Evolutionary conservation across 2,888 invertebrate species (phyloP).

Genomic region (Tachina fera): DNA sequence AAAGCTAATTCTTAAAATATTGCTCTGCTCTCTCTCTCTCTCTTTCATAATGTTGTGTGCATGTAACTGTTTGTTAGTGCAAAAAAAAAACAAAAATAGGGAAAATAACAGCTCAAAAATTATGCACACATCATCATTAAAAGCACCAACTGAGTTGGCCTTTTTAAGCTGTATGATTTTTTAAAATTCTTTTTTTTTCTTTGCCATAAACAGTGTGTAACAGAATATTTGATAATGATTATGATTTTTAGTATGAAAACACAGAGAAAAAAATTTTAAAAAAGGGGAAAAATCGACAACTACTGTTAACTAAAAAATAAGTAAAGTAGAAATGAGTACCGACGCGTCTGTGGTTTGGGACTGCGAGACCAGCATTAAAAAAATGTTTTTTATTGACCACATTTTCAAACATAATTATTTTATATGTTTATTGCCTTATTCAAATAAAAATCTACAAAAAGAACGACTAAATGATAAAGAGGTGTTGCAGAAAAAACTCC

Average conservation of each 20-base stretch:
- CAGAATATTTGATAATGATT: slow-evolving; percentile 51
- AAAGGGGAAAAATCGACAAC: slow-evolving; percentile 16
- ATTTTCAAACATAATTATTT: slow-evolving; percentile 66
- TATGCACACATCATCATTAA: slow-evolving; percentile 69
- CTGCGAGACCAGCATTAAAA: slow-evolving; percentile 12
- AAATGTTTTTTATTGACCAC: slow-evolving; percentile 40
- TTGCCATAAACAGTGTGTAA: not conserved
- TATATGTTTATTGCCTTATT: slow-evolving; percentile 52
- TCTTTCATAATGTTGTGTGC: not conserved
- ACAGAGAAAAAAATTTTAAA: not conserved
- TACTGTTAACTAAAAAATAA: slow-evolving; percentile 50
- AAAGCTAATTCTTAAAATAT: not conserved
- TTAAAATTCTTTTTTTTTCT: not conserved
- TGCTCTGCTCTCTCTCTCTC: not conserved
- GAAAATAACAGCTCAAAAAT: slow-evolving; percentile 60
- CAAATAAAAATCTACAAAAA: not conserved
- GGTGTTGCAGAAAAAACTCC: slow-evolving; percentile 31
- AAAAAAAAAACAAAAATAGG: slow-evolving; percentile 4
- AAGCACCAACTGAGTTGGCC: slow-evolving; percentile 29
- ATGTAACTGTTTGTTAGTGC: slow-evolving; percentile 21
- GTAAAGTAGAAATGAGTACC: slow-evolving; percentile 18
- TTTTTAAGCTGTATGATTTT: slow-evolving; percentile 2
- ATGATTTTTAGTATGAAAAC: slow-evolving; percentile 56
- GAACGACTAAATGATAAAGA: not conserved
- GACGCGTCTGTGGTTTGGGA: slow-evolving; percentile 66